These are phyloP conservation scores for Callorhinus ursinus DNA, from an alignment of 2,113 vertebrate genomes.

Conservation along the genomic window DNA sequence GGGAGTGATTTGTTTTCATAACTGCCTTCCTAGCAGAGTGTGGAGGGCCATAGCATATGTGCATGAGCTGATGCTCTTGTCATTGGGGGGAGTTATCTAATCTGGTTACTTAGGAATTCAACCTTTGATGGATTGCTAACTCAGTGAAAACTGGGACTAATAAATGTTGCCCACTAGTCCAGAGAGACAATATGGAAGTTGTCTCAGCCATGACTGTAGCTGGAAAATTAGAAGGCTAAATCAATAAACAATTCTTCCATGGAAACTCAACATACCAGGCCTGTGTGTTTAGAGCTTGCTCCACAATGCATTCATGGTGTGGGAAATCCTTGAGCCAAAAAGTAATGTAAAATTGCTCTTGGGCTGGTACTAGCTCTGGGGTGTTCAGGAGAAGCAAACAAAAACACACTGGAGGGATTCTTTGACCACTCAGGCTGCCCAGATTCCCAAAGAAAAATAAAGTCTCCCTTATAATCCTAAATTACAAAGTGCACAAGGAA, in stretches of 20 bases:
- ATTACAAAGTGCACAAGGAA: slow-evolving; percentile 43
- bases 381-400: slow-evolving; percentile 30
- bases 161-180: neutral
- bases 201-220: neutral
- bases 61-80: neutral
- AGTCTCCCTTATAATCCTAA: neutral
- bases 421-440: neutral
- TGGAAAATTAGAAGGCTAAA: slow-evolving; percentile 27
- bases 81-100: neutral
- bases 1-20: neutral
- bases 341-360: slow-evolving; percentile 15
- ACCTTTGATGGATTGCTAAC: neutral
- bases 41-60: neutral
- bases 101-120: neutral
- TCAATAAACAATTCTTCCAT: slow-evolving; percentile 27
- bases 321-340: slow-evolving; percentile 3
- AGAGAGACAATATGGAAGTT: slow-evolving; percentile 40
- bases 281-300: neutral
- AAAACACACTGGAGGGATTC: neutral
- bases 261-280: neutral
- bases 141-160: neutral
- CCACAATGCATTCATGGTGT: neutral
- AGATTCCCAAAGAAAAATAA: slow-evolving; percentile 28
- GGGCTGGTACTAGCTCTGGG: neutral
- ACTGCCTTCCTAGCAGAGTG: too few species aligned